A percentile compares a stretch with the other conserved stretches of the same genome.
Evolutionary conservation across 2,797 vertebrate genomes (phyloP).

Genomic region (Amblyopsis hoosieri): DNA sequence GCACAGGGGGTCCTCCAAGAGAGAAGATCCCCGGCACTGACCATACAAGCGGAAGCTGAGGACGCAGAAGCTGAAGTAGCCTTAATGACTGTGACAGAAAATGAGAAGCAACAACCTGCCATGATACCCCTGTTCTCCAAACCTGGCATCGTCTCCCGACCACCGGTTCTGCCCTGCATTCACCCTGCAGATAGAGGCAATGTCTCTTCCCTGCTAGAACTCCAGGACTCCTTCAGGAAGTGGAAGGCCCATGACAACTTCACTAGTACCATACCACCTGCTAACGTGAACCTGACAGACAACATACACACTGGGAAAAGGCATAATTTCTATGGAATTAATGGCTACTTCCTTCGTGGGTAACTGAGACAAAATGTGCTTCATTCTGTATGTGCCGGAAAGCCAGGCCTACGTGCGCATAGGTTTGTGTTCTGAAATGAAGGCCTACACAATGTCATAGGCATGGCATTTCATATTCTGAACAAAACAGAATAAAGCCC

Average conservation of each 20-base stretch:
- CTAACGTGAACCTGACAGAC: conserved; percentile 76
- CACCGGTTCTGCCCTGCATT: conserved; percentile 26
- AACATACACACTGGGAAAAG: conserved; percentile 70
- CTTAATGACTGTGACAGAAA: conserved; percentile 3
- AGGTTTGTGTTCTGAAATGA: no score
- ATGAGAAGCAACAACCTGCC: not conserved
- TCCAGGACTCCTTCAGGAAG: conserved; percentile 80
- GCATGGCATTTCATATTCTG: no score
- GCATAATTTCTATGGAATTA: conserved; percentile 78
- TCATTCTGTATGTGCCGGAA: not conserved
- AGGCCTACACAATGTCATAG: no score
- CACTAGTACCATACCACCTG: conserved; percentile 53
- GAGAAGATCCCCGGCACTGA: conserved; percentile 21
- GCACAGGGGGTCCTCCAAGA: conserved; percentile 46
- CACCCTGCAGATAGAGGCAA: conserved; percentile 17
- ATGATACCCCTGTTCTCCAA: conserved; percentile 17
- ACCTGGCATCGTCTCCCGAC: conserved; percentile 22
- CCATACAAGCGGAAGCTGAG: conserved; percentile 5
- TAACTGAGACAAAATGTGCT: conserved; percentile 21
- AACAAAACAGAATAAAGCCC: no score
- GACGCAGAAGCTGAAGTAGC: conserved; percentile 22
- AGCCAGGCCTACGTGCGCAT: not conserved
- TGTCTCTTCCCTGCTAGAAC: conserved; percentile 56
- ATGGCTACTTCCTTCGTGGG: conserved; percentile 80
- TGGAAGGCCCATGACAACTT: conserved; percentile 66